Percentiles rank a stretch among this genome's conserved stretches.
These are phyloP conservation scores for Bergia sp. DNA, from an alignment of 92 coral and sea anemone species.

Conservation along the genomic window DNA sequence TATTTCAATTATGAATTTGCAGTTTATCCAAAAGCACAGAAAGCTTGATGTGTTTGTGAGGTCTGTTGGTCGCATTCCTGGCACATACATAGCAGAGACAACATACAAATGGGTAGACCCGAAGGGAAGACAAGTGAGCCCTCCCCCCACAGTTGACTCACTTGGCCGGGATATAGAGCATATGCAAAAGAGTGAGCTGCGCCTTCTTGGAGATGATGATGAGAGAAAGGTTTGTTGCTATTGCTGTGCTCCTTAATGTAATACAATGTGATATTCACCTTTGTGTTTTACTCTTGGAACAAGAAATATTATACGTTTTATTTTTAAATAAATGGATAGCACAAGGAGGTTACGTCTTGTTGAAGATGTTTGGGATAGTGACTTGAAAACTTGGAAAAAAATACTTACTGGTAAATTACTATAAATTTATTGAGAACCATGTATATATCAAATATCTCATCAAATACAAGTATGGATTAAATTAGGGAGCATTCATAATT, in stretches of 20 bases:
- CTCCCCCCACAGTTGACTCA: conserved; percentile 90
- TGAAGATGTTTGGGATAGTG: no score
- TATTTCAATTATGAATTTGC: neutral
- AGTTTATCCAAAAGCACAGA: conserved; percentile 79
- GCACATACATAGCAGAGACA: conserved; percentile 86
- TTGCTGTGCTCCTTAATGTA: neutral
- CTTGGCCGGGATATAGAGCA: conserved; percentile 77
- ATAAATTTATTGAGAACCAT: no score
- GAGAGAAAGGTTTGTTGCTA: conserved; percentile 81
- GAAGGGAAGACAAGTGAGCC: conserved; percentile 69
- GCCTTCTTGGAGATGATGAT: conserved; percentile 96
- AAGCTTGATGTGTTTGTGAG: conserved; percentile 79
- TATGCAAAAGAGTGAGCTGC: conserved; percentile 88
- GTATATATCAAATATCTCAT: no score
- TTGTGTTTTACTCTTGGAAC: no score
- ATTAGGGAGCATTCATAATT: no score
- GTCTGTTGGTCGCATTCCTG: conserved; percentile 93
- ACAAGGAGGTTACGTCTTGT: no score
- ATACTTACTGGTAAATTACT: no score
- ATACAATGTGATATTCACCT: neutral
- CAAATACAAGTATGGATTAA: no score
- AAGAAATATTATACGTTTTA: no score
- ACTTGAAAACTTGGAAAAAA: no score
- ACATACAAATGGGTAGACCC: conserved; percentile 96
- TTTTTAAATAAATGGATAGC: no score